phyloP scores from a whole-genome alignment of 2,888 invertebrate genomes.

The Muscina levida region DNA sequence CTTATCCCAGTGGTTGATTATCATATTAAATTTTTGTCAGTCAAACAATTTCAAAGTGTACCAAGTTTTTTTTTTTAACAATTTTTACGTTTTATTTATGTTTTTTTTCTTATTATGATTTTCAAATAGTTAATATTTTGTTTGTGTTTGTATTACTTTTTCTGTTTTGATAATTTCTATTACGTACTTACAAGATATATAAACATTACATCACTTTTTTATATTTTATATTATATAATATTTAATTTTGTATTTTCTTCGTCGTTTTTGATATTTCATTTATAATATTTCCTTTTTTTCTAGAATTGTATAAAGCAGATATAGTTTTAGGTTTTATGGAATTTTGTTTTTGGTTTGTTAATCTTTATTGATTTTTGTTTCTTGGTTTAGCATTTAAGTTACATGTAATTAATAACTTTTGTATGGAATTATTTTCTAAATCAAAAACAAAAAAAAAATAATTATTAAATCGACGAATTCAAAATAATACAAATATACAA shows the following conservation, averaged over 20 bases:
- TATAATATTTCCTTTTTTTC: conserved; percentile 46
- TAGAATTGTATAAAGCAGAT: conserved; percentile 63
- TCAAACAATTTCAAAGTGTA: no score
- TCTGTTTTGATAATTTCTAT: conserved; percentile 54
- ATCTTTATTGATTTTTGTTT: conserved; percentile 19
- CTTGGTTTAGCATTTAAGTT: conserved; percentile 69
- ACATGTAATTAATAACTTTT: conserved; percentile 76
- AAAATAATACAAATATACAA: conserved; percentile 73
- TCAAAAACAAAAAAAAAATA: conserved; percentile 71
- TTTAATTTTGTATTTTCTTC: conserved; percentile 63
- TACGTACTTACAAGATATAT: conserved; percentile 72
- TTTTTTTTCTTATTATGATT: conserved; percentile 62
- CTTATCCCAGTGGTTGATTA: no score
- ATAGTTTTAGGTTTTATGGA: conserved; percentile 38
- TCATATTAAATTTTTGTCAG: no score
- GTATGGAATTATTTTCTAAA: conserved; percentile 66
- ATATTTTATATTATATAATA: conserved; percentile 75
- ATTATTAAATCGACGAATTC: conserved; percentile 68
- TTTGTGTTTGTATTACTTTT: conserved; percentile 48
- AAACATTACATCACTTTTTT: conserved; percentile 78
- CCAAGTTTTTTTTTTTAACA: no score
- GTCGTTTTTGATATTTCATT: conserved; percentile 44
- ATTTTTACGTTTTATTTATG: conserved; percentile 74
- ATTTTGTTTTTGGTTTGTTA: conserved; percentile 15
- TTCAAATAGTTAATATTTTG: conserved; percentile 76